Conservation (phyloP, 2,113 vertebrate species). For the Epinephelus moara region DNA sequence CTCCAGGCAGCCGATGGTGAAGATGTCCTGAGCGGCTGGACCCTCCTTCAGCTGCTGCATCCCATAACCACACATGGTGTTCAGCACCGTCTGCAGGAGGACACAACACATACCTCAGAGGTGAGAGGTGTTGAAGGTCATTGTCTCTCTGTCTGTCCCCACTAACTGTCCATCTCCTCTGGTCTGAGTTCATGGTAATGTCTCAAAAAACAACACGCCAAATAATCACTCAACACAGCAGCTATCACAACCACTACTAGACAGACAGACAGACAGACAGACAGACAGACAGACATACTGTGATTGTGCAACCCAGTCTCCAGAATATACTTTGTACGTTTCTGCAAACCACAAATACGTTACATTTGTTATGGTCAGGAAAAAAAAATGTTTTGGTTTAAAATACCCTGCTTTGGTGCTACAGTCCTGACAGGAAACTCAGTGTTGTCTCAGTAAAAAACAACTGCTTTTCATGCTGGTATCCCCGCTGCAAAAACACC, state of each 20-base stretch:
- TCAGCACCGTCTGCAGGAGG: constrained; percentile 67
- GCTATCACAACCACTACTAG: neutral
- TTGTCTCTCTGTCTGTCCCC: neutral
- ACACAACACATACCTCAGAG: neutral
- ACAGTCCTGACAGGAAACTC: no score
- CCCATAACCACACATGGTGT: constrained; percentile 82
- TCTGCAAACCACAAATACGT: no score
- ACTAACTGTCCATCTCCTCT: neutral
- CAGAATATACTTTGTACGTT: no score
- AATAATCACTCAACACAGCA: neutral
- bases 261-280: no score
- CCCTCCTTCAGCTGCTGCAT: constrained; percentile 40
- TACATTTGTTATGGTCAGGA: no score
- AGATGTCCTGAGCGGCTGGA: constrained; percentile 30
- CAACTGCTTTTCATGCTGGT: no score
- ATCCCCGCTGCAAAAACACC: no score
- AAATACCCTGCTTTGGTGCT: no score
- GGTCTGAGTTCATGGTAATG: neutral
- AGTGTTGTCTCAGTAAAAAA: no score
- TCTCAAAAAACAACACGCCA: neutral
- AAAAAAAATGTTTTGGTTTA: no score
- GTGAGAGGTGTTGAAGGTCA: neutral
- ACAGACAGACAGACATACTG: no score
- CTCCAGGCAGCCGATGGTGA: constrained; percentile 70
- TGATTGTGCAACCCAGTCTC: no score